Percentiles rank a stretch among this genome's conserved stretches.
These are phyloP conservation scores for Thermophis baileyi DNA, from an alignment of 2,113 vertebrate species.

Conservation along the genomic window DNA sequence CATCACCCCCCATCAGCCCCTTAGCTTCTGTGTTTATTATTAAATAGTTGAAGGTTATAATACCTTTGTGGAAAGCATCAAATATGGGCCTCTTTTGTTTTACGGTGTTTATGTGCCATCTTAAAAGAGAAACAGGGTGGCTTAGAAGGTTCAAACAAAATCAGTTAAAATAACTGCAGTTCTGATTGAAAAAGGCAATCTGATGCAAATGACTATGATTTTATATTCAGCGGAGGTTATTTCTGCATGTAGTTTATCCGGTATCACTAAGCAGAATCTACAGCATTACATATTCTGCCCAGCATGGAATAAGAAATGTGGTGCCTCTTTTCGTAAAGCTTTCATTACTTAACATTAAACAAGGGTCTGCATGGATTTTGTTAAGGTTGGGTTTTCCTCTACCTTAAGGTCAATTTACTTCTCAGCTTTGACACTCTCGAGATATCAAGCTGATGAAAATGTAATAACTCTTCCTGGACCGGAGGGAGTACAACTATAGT, in stretches of 20 bases:
- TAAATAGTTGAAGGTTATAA: not conserved
- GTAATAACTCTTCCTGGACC: constrained; percentile 17
- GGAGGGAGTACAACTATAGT: not conserved
- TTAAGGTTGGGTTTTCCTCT: not conserved
- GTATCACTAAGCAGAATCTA: not conserved
- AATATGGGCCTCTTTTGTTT: not conserved
- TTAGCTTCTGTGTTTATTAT: not conserved
- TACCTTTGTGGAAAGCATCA: not conserved
- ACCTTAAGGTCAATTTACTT: constrained; percentile 30
- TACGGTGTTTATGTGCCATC: not conserved
- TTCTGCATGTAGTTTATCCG: not conserved
- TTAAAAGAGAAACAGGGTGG: not conserved
- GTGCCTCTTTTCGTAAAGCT: constrained; percentile 15
- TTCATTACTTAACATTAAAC: constrained; percentile 16
- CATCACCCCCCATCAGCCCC: not conserved
- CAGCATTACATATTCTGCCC: not conserved
- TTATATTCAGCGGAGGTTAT: not conserved
- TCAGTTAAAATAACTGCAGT: not conserved
- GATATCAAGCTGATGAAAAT: not conserved
- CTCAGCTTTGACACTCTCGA: constrained; percentile 6
- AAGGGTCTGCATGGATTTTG: not conserved
- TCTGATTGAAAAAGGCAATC: not conserved
- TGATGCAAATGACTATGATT: not conserved
- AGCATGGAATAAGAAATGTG: not conserved
- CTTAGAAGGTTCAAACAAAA: not conserved